A percentile compares a stretch with the other conserved stretches of the same genome.
Conservation (phyloP, 2,113 vertebrate species). For the Perognathus longimembris region DNA sequence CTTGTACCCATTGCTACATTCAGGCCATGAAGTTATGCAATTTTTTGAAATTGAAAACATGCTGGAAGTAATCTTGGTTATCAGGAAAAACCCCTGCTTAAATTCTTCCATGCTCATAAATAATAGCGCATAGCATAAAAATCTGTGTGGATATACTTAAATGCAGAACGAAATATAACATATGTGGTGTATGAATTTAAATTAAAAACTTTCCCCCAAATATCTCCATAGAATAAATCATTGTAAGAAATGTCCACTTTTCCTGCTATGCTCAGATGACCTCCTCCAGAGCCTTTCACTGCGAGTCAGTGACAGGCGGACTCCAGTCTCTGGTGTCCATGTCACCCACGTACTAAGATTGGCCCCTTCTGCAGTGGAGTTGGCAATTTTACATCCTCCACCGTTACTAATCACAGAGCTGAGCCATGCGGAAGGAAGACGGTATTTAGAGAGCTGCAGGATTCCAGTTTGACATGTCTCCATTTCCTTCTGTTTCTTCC, state of each 20-base stretch:
- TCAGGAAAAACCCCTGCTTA: neutral
- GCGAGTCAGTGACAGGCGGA: neutral
- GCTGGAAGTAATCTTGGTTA: slow-evolving; percentile 58
- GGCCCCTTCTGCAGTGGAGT: neutral
- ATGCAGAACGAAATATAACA: slow-evolving; percentile 46
- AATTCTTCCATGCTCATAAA: slow-evolving; percentile 50
- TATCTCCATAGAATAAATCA: slow-evolving; percentile 32
- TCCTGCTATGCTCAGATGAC: neutral
- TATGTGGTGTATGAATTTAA: slow-evolving; percentile 24
- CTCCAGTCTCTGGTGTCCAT: neutral
- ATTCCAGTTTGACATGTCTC: slow-evolving; percentile 45
- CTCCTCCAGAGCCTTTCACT: neutral
- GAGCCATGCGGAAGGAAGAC: neutral
- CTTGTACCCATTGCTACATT: neutral
- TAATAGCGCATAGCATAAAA: slow-evolving; percentile 27
- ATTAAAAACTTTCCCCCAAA: slow-evolving; percentile 29
- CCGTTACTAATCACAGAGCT: neutral
- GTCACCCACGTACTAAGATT: neutral
- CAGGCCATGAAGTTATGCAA: neutral
- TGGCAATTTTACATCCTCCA: neutral
- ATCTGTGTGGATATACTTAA: slow-evolving; percentile 11
- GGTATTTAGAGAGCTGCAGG: neutral
- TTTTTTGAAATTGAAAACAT: neutral
- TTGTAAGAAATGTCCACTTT: neutral
- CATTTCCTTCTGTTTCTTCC: slow-evolving; percentile 31